These are phyloP conservation scores for Lerema accius DNA, from an alignment of 1,140 invertebrate genomes.

Conservation along the genomic window DNA sequence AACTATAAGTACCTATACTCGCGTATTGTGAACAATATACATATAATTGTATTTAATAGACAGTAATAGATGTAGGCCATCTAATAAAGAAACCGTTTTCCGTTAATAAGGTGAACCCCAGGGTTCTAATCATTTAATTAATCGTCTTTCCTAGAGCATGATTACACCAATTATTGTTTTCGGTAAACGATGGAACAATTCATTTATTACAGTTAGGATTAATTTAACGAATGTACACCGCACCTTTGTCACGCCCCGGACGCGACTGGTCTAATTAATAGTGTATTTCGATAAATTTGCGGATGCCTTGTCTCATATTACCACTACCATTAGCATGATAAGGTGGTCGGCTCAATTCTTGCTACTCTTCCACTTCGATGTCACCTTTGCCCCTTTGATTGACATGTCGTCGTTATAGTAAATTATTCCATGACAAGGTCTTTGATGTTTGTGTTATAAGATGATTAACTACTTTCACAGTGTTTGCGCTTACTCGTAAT, in stretches of 20 bases:
- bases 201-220: slow-evolving; percentile 67
- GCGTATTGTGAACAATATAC: no score
- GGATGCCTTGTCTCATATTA: slow-evolving; percentile 51
- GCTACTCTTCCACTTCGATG: slow-evolving; percentile 38
- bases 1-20: no score
- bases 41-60: no score
- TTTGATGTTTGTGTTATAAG: slow-evolving; percentile 51
- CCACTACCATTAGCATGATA: slow-evolving; percentile 68
- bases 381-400: slow-evolving; percentile 54
- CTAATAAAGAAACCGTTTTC: not conserved
- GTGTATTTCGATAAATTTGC: slow-evolving; percentile 65
- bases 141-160: slow-evolving; percentile 50
- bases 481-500: slow-evolving; percentile 38
- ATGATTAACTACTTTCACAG: slow-evolving; percentile 55
- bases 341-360: slow-evolving; percentile 43
- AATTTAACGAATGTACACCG: slow-evolving; percentile 76
- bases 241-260: slow-evolving; percentile 68
- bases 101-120: slow-evolving; percentile 49
- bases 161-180: slow-evolving; percentile 71
- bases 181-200: slow-evolving; percentile 43
- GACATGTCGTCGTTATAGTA: slow-evolving; percentile 45
- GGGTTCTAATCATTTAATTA: slow-evolving; percentile 75
- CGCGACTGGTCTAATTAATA: slow-evolving; percentile 69
- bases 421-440: slow-evolving; percentile 54
- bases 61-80: no score